Evolutionary conservation across 2,888 invertebrate species (phyloP), one percentile per base, ranked within the genome.

Genomic region (Melikaiella ostensackeni): DNA sequence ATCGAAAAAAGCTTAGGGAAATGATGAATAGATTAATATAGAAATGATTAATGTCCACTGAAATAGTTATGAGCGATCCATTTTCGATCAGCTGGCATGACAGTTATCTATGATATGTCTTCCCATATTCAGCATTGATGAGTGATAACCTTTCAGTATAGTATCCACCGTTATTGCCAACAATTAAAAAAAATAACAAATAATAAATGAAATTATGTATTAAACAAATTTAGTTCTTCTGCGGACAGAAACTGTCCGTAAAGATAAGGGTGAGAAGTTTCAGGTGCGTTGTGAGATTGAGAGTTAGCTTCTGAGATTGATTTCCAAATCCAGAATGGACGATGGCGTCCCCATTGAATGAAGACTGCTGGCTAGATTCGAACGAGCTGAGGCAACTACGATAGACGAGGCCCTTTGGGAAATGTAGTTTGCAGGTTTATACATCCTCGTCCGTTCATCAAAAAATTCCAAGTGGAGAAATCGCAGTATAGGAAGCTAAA

Each of bases 301-400:
- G 50, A 21, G 33, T 33, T 70, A 64, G 42, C 42, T 42, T n/a
- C 30, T 50, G n/a, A 70, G 50, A 70, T 70, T 70, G 70, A 70
- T 70, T 70, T 30, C 42, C 30, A 70, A 70, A 70, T 55, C 50
- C 13, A 50, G 70, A 50, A 70, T 70, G 70, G 70, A 50, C 50
- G 70, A 50, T 70, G 70, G 70, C 70, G 70, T 70, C 70, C 50
- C 70, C 11, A 50, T 70, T 70, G 70, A 70, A 70, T 70, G 42
- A 50, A 46, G 66, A 50, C 46, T 70, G 24, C 24, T 42, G 13
- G 42, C 46, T 46, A 19, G 50, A 55, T 70, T 55, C 50, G 70
- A 70, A 55, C 46, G 55, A 70, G 70, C 70, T 70, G 70, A 33
- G 30, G 70, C 70, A 70, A 70, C 70, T 50, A 50, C 50, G 70